Percentiles rank a stretch among this genome's conserved stretches.
Evolutionary conservation across 1,140 invertebrate species (phyloP).

Genomic region (Ylistrum balloti): DNA sequence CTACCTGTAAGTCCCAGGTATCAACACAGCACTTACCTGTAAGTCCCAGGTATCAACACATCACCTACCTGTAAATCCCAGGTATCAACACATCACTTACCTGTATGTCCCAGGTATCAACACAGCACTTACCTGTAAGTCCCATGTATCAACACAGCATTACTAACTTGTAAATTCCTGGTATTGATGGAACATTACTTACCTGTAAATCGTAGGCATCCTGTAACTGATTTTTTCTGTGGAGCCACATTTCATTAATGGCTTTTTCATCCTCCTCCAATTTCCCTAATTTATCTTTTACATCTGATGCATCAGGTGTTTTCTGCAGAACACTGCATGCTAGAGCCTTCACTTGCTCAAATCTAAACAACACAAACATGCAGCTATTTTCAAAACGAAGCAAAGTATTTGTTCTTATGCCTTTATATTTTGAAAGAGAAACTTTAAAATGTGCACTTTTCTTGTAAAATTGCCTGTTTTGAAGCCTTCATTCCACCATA

Average conservation of each 20-base stretch:
- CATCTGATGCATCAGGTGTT: constrained; percentile 79
- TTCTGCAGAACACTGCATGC: constrained; percentile 83
- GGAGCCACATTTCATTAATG: constrained; percentile 92
- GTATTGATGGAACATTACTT: constrained; percentile 86
- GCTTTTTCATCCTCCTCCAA: constrained; percentile 90
- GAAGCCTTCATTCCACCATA: too few species aligned
- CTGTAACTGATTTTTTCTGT: constrained; percentile 96
- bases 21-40: not conserved
- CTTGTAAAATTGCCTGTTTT: too few species aligned
- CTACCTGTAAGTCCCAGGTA: not conserved
- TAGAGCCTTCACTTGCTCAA: constrained; percentile 84
- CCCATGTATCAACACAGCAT: constrained; percentile 77
- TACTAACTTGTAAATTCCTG: constrained; percentile 84
- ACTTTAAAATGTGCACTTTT: too few species aligned
- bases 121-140: not conserved
- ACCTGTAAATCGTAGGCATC: constrained; percentile 98
- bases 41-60: not conserved
- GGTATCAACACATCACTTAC: not conserved
- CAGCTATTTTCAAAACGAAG: not conserved
- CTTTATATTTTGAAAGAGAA: too few species aligned
- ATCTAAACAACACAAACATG: constrained; percentile 66
- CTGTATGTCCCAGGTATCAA: not conserved
- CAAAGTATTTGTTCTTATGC: too few species aligned
- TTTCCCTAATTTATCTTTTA: constrained; percentile 85
- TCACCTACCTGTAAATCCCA: too few species aligned